phyloP scores from a whole-genome alignment of 2,113 vertebrate species.

The Osmerus mordax region DNA sequence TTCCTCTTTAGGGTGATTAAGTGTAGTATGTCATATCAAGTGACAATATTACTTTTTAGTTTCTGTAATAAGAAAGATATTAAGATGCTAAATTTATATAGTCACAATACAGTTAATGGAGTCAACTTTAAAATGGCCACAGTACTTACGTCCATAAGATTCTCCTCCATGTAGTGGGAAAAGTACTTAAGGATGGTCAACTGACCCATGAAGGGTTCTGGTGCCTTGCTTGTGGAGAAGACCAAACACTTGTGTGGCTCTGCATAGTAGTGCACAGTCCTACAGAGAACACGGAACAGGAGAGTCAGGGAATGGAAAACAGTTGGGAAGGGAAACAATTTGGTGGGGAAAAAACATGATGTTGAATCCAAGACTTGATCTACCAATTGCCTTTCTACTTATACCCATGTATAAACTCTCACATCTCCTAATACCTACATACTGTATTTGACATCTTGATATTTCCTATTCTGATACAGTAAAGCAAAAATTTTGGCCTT shows the following conservation, averaged over 20 bases:
- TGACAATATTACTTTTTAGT: too few relatives aligned
- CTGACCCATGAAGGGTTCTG: conserved; percentile 82
- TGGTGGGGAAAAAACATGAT: too few relatives aligned
- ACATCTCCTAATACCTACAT: too few relatives aligned
- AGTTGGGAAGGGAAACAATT: background rate
- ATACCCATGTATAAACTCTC: too few relatives aligned
- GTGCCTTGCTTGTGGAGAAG: conserved; percentile 74
- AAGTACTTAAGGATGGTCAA: conserved; percentile 86
- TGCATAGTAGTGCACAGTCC: conserved; percentile 85
- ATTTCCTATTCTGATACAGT: too few relatives aligned
- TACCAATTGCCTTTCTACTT: too few relatives aligned
- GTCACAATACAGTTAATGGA: background rate
- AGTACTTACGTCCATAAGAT: conserved; percentile 86
- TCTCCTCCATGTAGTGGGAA: conserved; percentile 88
- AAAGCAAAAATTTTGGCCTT: too few relatives aligned
- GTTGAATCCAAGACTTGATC: too few relatives aligned
- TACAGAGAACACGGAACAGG: conserved; percentile 28
- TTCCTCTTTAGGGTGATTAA: too few relatives aligned
- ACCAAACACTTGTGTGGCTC: conserved; percentile 82
- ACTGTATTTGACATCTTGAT: too few relatives aligned
- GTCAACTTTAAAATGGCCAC: background rate
- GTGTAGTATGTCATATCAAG: too few relatives aligned
- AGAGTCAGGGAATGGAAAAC: background rate
- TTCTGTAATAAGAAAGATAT: too few relatives aligned
- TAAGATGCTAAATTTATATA: background rate